phyloP scores from a whole-genome alignment of 2,888 invertebrate species.

The Ischnura elegans region DNA sequence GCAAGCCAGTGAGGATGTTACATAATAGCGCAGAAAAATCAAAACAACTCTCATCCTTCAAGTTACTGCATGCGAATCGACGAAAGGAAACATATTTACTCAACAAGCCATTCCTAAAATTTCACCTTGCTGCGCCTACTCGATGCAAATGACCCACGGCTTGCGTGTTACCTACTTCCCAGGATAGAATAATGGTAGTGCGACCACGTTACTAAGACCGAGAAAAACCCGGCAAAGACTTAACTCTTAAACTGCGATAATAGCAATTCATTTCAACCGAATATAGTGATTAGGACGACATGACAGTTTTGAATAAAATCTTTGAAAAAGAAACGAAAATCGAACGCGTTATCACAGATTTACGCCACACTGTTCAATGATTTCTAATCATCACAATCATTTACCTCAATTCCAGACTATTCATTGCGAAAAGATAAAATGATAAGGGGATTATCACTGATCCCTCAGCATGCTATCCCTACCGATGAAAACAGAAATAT shows the following conservation, averaged over 20 bases:
- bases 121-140: no score
- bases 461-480: neutral
- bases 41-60: neutral
- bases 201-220: no score
- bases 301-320: no score
- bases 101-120: no score
- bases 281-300: no score
- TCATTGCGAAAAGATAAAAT: slow-evolving; percentile 3
- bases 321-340: no score
- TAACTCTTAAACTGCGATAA: no score
- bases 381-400: neutral
- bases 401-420: neutral
- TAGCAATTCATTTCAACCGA: no score
- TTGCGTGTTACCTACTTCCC: no score
- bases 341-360: neutral
- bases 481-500: neutral
- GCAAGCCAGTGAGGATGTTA: neutral
- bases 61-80: neutral
- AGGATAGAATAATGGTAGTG: no score
- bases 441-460: neutral
- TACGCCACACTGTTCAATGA: neutral
- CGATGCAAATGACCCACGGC: no score
- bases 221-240: no score
- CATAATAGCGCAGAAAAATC: neutral
- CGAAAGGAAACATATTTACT: neutral